Base-by-base conservation (phyloP, 2,113 vertebrate genomes). In the Clinocottus analis region DNA sequence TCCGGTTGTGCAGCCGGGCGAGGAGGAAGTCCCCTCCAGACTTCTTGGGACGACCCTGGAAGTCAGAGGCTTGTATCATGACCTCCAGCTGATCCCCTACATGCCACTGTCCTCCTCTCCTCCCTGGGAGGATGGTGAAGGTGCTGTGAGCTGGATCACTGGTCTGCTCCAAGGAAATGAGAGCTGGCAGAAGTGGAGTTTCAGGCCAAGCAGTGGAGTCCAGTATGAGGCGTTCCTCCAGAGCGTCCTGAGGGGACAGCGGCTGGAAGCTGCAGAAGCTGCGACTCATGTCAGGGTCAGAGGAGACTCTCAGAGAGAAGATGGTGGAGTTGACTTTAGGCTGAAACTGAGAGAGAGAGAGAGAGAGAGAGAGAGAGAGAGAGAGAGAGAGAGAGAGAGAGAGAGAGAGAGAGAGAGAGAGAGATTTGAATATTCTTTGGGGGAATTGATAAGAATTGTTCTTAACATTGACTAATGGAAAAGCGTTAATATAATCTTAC, bases 51-150 rank as follows among this genome's bases (percentile, higher is more conserved):
- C 85, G 90, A 6, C 96, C 95, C 55, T 93, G 86, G 90, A 96
- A 97, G 88, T 99, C 95, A 6, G 87, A 94, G 72, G 97, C 87
- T 0, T 89, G 93, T 43, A 99, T 95, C 0, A 94, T 87, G 7
- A 96, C 96, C 72, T 96, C 93, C 64, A 99, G 81, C 83, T 95
- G 82, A 80, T 96, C 96, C 1, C 97, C 97, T 47, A 97, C 92
- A 12, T 37, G 90, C 91, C 96, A 96, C 55, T 82, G 78, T 5
- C 72, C 47, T 4, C 79, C 64, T 12, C 56, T 39, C 0, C 64
- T 88, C 6, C 53, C 86, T 88, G 91, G 80, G 13, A 95, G 86
- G 82, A 98, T 96, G 60, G 94, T 91, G 66, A 97, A 97, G 65
- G 88, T 95, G 79, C 96, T 97, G 29, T 85, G 95, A 27, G 93